A percentile compares a stretch with the other conserved stretches of the same genome.
Evolutionary conservation across 2,888 invertebrate species (phyloP).

Genomic region (Orgyia antiqua): DNA sequence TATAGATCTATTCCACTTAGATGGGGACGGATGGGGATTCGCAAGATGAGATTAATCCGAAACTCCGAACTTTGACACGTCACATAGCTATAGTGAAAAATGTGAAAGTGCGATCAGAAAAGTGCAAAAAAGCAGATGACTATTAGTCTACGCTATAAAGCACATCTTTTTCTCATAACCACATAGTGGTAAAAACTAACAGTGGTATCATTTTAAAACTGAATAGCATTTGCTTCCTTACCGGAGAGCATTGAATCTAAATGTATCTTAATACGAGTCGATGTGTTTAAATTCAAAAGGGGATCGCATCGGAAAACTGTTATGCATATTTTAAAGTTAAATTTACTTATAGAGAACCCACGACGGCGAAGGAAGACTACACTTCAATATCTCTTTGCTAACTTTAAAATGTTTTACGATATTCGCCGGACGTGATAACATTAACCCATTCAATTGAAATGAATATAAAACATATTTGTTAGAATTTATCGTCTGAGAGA

Average conservation of each 20-base stretch:
- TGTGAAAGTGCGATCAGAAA: no score
- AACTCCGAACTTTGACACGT: no score
- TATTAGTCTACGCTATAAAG: no score
- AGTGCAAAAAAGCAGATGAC: no score
- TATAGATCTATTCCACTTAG: no score
- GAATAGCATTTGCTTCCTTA: conserved; percentile 47
- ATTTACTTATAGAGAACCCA: conserved; percentile 64
- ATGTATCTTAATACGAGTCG: conserved; percentile 73
- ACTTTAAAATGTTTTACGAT: conserved; percentile 70
- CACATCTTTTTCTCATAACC: not conserved
- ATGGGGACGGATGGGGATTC: no score
- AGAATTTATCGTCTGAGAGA: conserved; percentile 26
- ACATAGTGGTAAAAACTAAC: conserved; percentile 6
- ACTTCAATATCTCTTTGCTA: conserved; percentile 55
- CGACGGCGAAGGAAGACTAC: conserved; percentile 53
- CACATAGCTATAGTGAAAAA: no score
- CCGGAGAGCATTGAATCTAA: conserved; percentile 64
- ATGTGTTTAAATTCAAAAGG: conserved; percentile 73
- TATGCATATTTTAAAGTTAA: conserved; percentile 78
- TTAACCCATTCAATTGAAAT: conserved; percentile 42
- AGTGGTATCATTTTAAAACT: conserved; percentile 30
- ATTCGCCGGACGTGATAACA: conserved; percentile 56
- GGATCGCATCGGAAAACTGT: conserved; percentile 75
- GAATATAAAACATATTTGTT: conserved; percentile 37
- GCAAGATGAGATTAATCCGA: no score